Conservation (phyloP, 2,888 invertebrate genomes). For the Melanophora roralis region DNA sequence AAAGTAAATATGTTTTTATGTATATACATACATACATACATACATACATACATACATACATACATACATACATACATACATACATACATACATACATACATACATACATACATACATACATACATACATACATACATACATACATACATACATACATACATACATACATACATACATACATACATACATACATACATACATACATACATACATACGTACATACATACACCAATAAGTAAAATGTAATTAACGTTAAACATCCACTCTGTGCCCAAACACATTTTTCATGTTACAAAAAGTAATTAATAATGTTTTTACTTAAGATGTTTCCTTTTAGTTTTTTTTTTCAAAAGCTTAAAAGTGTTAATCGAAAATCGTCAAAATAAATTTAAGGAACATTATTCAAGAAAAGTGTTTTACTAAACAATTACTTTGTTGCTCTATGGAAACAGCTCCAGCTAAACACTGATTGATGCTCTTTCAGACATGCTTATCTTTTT, state of each 20-base stretch:
- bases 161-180: background rate
- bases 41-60: no score
- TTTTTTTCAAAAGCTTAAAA: slow-evolving; percentile 18
- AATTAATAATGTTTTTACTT: slow-evolving; percentile 55
- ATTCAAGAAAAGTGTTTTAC: slow-evolving; percentile 41
- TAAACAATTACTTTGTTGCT: background rate
- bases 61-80: background rate
- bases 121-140: no score
- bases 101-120: background rate
- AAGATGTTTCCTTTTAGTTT: slow-evolving; percentile 48
- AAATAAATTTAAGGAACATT: slow-evolving; percentile 34
- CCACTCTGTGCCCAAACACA: slow-evolving; percentile 12
- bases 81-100: background rate
- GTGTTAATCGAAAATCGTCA: slow-evolving; percentile 27
- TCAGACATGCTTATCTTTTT: background rate
- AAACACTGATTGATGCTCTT: background rate
- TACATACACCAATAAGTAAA: slow-evolving; percentile 17
- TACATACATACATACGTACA: background rate
- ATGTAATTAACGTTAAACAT: slow-evolving; percentile 54
- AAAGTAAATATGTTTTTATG: background rate
- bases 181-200: no score
- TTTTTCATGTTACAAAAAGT: slow-evolving; percentile 14
- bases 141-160: background rate
- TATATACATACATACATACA: background rate
- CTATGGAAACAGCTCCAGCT: background rate